phyloP scores from a whole-genome alignment of 1,140 invertebrate species.

The Copidosoma floridanum region DNA sequence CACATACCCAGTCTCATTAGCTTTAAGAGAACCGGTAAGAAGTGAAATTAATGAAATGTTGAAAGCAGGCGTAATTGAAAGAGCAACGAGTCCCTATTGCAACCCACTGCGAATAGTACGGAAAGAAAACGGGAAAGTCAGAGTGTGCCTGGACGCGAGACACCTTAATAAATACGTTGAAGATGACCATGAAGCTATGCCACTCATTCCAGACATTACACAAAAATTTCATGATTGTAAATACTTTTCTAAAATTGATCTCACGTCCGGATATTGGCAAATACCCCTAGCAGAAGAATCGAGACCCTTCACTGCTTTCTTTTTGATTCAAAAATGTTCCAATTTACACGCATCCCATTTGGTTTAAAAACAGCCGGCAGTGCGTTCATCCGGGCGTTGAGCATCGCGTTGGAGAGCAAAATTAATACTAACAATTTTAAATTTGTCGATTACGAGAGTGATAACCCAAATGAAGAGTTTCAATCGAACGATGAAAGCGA shows the following conservation, averaged over 20 bases:
- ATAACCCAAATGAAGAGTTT: too few species aligned
- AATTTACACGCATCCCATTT: constrained; percentile 8
- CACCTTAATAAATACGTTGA: background rate
- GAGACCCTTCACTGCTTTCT: constrained; percentile 1
- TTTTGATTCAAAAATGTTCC: background rate
- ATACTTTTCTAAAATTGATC: constrained; percentile 28
- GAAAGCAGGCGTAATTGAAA: constrained; percentile 28
- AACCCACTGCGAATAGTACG: constrained; percentile 29
- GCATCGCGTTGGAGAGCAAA: too few species aligned
- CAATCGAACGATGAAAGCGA: too few species aligned
- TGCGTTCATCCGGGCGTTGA: too few species aligned
- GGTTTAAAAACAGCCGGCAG: background rate
- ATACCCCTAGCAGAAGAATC: constrained; percentile 13
- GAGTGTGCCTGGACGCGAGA: constrained; percentile 37
- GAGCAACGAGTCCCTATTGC: constrained; percentile 30
- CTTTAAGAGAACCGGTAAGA: constrained; percentile 19
- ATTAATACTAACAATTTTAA: too few species aligned
- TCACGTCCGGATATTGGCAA: constrained; percentile 33
- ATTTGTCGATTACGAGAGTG: too few species aligned
- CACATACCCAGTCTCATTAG: constrained; percentile 32
- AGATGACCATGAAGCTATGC: background rate
- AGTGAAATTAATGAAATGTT: constrained; percentile 28
- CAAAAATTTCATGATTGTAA: constrained; percentile 7
- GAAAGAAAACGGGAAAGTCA: constrained; percentile 28
- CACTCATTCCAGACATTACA: constrained; percentile 1